These are phyloP conservation scores for Grallaria varia DNA, from an alignment of 2,113 vertebrate species.

Conservation along the genomic window DNA sequence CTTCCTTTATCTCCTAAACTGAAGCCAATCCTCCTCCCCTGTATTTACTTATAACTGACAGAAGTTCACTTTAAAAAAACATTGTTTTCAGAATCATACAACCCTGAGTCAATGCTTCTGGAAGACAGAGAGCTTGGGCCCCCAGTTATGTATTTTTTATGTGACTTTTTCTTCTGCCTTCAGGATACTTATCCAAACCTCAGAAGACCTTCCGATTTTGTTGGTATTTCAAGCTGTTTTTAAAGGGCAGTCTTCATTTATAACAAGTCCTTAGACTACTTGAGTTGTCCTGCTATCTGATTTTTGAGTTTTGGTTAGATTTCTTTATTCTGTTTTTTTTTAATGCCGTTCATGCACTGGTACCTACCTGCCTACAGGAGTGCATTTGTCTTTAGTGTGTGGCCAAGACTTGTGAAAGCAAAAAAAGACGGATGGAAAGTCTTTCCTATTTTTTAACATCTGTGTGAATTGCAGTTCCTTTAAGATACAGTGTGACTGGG, in stretches of 20 bases:
- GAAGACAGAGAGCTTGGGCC: background rate
- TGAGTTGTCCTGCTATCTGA: background rate
- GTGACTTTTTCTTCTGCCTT: background rate
- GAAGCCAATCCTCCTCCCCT: background rate
- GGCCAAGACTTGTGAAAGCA: background rate
- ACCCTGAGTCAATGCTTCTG: background rate
- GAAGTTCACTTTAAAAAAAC: background rate
- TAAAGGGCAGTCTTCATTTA: background rate
- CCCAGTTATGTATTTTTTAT: fast-evolving
- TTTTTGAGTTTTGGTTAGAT: background rate
- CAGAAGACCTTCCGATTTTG: background rate
- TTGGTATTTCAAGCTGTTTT: background rate
- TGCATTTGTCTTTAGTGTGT: background rate
- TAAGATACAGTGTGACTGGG: background rate
- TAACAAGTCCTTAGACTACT: background rate
- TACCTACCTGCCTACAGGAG: background rate
- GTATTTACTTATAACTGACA: background rate
- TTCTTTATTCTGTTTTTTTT: background rate
- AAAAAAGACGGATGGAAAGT: background rate
- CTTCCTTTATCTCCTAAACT: background rate
- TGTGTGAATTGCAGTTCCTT: background rate
- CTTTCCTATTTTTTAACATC: background rate
- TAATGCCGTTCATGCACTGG: background rate
- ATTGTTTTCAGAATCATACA: background rate
- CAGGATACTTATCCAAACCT: background rate